Evolutionary conservation across 2,797 vertebrate species (phyloP).

Genomic region (Mycteria americana): DNA sequence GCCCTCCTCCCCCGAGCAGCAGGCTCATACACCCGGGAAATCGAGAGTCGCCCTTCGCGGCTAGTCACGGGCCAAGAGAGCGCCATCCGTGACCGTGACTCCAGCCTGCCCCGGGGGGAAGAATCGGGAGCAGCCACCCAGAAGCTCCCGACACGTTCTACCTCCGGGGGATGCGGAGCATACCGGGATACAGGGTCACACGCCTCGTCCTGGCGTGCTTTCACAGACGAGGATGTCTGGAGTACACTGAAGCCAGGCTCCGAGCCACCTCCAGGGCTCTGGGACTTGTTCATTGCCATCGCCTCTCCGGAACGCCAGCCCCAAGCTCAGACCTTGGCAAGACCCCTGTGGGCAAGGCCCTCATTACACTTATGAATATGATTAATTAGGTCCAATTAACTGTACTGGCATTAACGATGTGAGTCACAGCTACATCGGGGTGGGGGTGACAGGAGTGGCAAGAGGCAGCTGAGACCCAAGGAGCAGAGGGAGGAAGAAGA

Average conservation of each 20-base stretch:
- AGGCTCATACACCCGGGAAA: neutral
- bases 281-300: neutral
- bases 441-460: neutral
- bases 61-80: neutral
- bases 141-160: neutral
- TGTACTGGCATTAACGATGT: neutral
- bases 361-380: conserved; percentile 7
- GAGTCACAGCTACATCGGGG: neutral
- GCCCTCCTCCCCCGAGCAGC: neutral
- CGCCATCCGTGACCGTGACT: neutral
- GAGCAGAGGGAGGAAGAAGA: neutral
- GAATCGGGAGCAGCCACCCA: neutral
- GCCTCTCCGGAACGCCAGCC: neutral
- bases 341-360: neutral
- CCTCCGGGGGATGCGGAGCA: neutral
- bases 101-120: neutral
- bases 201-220: neutral
- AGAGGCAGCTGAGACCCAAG: neutral
- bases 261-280: neutral
- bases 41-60: neutral
- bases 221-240: rapidly evolving
- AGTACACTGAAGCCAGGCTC: rapidly evolving
- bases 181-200: no score
- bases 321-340: neutral
- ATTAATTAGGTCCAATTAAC: conserved; percentile 45